Evolutionary conservation across 2,888 invertebrate species (phyloP).

Genomic region (Ennomos quercinarius): DNA sequence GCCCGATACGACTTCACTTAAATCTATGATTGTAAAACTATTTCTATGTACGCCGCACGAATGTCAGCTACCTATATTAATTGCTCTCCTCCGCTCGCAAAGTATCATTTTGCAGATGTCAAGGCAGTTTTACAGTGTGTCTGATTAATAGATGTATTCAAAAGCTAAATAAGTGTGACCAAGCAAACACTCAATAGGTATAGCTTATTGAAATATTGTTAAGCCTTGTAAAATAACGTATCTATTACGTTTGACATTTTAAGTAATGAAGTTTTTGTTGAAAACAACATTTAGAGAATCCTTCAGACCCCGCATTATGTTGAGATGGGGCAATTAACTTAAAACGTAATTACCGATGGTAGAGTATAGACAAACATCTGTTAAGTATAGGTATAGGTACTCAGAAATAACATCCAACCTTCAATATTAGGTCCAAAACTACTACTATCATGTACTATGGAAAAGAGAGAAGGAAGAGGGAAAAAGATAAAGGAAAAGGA

Average conservation of each 20-base stretch:
- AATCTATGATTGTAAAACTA: too few relatives aligned
- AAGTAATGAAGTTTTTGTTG: slow-evolving; percentile 23
- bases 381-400: too few relatives aligned
- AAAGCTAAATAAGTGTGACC: slow-evolving; percentile 27
- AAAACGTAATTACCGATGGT: slow-evolving; percentile 13
- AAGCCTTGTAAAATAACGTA: slow-evolving; percentile 18
- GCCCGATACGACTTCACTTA: too few relatives aligned
- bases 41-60: slow-evolving; percentile 7
- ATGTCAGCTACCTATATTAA: slow-evolving; percentile 16
- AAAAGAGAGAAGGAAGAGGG: too few relatives aligned
- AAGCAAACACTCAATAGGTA: slow-evolving; percentile 24
- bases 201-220: slow-evolving; percentile 22
- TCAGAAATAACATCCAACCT: too few relatives aligned
- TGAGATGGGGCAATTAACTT: slow-evolving; percentile 15
- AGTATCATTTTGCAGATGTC: slow-evolving; percentile 36
- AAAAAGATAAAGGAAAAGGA: too few relatives aligned
- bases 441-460: too few relatives aligned
- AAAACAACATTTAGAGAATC: slow-evolving; percentile 19
- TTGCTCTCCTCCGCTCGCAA: slow-evolving; percentile 28
- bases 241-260: slow-evolving; percentile 28
- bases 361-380: slow-evolving; percentile 12
- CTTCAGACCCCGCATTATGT: slow-evolving; percentile 11
- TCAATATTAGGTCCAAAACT: too few relatives aligned
- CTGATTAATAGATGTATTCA: slow-evolving; percentile 35
- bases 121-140: slow-evolving; percentile 28